Conservation (phyloP, 2,888 invertebrate genomes). For the Tipula lateralis region DNA sequence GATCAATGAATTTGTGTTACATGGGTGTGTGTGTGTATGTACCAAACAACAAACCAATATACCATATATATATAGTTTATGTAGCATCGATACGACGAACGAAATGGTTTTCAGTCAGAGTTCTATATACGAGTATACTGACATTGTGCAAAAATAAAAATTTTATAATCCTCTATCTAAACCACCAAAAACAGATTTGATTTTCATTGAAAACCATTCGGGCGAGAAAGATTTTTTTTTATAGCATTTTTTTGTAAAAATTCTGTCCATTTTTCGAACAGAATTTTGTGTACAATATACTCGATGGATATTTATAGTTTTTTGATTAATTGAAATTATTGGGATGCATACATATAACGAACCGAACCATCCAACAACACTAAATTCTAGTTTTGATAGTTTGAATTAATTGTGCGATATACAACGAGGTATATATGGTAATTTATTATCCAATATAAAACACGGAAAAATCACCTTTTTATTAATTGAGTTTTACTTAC, state of each 20-base stretch:
- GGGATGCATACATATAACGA: neutral
- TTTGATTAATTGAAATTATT: conserved; percentile 19
- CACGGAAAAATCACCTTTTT: neutral
- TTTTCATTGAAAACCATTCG: neutral
- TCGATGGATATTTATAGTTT: conserved; percentile 15
- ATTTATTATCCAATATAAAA: neutral
- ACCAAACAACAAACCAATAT: neutral
- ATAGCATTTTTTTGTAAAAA: neutral
- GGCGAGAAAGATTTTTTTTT: neutral
- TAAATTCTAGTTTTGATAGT: neutral
- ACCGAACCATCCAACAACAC: neutral
- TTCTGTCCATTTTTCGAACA: neutral
- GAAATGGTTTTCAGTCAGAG: neutral
- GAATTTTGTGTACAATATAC: neutral
- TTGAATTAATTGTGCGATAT: conserved; percentile 19
- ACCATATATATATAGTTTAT: neutral
- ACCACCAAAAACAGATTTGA: neutral
- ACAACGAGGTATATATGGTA: neutral
- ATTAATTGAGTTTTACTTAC: neutral
- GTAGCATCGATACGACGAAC: neutral
- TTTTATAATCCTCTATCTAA: neutral
- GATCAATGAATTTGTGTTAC: neutral
- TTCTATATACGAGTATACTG: too few species aligned
- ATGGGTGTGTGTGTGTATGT: neutral
- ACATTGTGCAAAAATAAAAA: neutral